phyloP scores from a whole-genome alignment of 2,888 invertebrate genomes.

The Mimachlamys varia region DNA sequence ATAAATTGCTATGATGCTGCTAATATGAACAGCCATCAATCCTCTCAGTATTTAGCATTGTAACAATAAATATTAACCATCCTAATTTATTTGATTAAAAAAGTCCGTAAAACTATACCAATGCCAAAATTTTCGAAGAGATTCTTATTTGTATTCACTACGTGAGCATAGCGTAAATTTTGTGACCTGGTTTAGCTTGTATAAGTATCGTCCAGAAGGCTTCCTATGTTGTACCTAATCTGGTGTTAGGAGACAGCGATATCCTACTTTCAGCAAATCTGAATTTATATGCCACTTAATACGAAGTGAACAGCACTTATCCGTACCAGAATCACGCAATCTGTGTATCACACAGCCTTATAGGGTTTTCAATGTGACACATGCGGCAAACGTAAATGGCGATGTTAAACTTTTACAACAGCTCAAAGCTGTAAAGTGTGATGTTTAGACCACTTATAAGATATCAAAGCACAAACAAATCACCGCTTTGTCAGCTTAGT shows the following conservation, averaged over 20 bases:
- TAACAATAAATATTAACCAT: no score
- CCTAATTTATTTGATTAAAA: no score
- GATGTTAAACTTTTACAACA: slow-evolving; percentile 1
- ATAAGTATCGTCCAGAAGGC: not conserved
- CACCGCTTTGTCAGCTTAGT: not conserved
- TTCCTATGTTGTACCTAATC: not conserved
- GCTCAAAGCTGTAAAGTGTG: not conserved
- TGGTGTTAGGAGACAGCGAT: not conserved
- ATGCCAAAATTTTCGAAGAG: no score
- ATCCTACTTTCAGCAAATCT: not conserved
- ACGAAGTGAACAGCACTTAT: not conserved
- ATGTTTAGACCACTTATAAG: not conserved
- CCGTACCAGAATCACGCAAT: not conserved
- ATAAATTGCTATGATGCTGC: no score
- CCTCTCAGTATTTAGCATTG: no score
- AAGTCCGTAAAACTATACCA: no score
- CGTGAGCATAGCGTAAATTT: no score
- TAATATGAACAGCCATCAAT: no score
- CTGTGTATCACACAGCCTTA: not conserved
- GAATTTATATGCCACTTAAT: not conserved
- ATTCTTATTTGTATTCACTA: no score
- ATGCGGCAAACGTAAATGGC: not conserved
- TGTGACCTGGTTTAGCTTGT: no score
- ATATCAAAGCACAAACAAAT: not conserved
- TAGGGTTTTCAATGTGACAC: not conserved